Conservation (phyloP, 2,797 vertebrate species). For the Spea hammondii region DNA sequence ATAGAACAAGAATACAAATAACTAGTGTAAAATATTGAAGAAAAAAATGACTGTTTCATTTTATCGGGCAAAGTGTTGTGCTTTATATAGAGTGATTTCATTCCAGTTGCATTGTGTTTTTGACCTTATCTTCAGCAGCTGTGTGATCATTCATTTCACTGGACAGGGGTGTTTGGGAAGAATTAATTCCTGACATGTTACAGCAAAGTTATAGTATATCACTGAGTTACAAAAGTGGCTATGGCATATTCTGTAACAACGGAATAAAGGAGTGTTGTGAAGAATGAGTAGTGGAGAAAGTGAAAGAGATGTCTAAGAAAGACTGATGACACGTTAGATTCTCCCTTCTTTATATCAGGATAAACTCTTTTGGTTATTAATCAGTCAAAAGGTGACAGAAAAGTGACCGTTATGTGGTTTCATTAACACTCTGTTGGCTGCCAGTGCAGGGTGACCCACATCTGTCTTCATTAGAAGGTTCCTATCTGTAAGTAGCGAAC, state of each 20-base stretch:
- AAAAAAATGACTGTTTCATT: conserved; percentile 19
- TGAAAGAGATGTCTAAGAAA: conserved; percentile 54
- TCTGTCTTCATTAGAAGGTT: conserved; percentile 97
- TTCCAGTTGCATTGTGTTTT: conserved; percentile 47
- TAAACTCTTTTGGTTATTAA: conserved; percentile 68
- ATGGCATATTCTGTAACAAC: conserved; percentile 38
- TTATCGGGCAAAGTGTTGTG: conserved; percentile 43
- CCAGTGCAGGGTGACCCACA: conserved; percentile 79
- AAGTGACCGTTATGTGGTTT: conserved; percentile 81
- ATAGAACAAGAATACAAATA: conserved; percentile 43
- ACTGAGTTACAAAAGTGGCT: conserved; percentile 47
- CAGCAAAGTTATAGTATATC: conserved; percentile 53
- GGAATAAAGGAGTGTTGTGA: conserved; percentile 53
- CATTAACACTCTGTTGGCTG: conserved; percentile 83
- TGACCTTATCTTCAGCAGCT: conserved; percentile 50
- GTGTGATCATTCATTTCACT: conserved; percentile 48
- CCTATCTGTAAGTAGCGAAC: conserved; percentile 78
- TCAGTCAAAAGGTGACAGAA: conserved; percentile 70
- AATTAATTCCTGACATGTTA: conserved; percentile 49
- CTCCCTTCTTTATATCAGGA: conserved; percentile 66
- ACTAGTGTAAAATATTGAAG: conserved; percentile 49
- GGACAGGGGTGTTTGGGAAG: conserved; percentile 43
- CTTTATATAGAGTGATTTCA: conserved; percentile 48
- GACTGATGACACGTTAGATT: conserved; percentile 64
- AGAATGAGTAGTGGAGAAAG: conserved; percentile 45